Conservation (phyloP, 2,797 vertebrate species). For the Microcaecilia unicolor region DNA sequence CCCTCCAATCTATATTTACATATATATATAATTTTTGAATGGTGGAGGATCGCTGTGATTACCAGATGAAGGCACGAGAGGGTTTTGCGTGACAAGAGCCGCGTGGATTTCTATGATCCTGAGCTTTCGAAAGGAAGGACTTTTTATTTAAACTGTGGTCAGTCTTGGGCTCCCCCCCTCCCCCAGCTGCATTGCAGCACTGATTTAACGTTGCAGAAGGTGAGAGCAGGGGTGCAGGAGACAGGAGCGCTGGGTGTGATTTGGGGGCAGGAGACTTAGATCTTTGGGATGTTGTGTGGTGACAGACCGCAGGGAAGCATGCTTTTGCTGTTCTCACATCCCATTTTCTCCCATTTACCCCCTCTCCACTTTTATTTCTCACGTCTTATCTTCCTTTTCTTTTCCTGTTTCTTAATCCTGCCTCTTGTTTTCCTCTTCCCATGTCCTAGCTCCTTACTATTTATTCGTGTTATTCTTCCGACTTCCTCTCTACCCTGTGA, state of each 20-base stretch:
- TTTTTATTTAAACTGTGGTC: neutral
- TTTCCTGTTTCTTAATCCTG: constrained; percentile 9
- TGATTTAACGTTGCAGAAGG: neutral
- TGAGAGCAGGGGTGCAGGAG: neutral
- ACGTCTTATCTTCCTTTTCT: too few species aligned
- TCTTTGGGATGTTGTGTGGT: too few species aligned
- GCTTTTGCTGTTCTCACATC: too few species aligned
- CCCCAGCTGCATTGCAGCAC: constrained; percentile 5
- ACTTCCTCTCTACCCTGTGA: neutral
- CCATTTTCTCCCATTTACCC: too few species aligned
- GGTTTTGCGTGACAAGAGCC: neutral
- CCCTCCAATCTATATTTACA: too few species aligned
- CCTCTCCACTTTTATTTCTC: too few species aligned
- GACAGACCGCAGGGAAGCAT: too few species aligned
- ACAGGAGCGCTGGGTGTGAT: too few species aligned
- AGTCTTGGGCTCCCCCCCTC: neutral
- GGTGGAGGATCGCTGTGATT: neutral
- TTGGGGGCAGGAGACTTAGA: constrained; percentile 11
- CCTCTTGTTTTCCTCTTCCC: neutral
- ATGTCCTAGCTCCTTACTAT: neutral
- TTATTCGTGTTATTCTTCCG: too few species aligned
- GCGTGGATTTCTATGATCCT: neutral
- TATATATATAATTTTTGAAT: neutral
- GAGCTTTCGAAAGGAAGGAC: neutral
- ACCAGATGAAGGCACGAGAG: neutral